These are phyloP conservation scores for Anguilla rostrata DNA, from an alignment of 2,113 vertebrate species.

Conservation along the genomic window DNA sequence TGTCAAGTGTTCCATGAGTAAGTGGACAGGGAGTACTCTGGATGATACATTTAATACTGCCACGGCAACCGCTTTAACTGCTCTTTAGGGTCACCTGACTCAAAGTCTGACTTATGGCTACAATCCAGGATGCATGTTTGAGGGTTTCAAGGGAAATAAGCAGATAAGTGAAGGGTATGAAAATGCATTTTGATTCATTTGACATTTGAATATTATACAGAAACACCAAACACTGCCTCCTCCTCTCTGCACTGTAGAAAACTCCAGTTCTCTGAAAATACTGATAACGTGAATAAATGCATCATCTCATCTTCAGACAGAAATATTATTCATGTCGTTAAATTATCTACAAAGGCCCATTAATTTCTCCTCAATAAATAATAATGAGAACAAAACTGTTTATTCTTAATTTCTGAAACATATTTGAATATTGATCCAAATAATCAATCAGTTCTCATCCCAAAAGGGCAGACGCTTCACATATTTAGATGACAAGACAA, in stretches of 20 bases:
- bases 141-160: neutral
- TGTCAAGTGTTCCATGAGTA: neutral
- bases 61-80: neutral
- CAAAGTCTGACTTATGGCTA: neutral
- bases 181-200: neutral
- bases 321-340: neutral
- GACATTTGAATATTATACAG: neutral
- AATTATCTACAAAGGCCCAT: too few species aligned
- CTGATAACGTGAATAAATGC: neutral
- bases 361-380: too few species aligned
- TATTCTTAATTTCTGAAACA: too few species aligned
- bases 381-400: too few species aligned
- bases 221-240: neutral
- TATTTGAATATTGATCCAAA: neutral
- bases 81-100: neutral
- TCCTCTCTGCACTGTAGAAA: neutral
- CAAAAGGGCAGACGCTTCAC: neutral
- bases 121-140: neutral
- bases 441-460: neutral
- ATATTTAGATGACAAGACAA: neutral
- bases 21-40: slow-evolving; percentile 6
- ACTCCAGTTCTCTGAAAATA: neutral
- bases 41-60: neutral
- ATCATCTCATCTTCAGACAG: neutral
- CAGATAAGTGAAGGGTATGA: neutral